phyloP scores from a whole-genome alignment of 1,140 invertebrate genomes.

The roundworm (Caenorhabditis elegans) region DNA sequence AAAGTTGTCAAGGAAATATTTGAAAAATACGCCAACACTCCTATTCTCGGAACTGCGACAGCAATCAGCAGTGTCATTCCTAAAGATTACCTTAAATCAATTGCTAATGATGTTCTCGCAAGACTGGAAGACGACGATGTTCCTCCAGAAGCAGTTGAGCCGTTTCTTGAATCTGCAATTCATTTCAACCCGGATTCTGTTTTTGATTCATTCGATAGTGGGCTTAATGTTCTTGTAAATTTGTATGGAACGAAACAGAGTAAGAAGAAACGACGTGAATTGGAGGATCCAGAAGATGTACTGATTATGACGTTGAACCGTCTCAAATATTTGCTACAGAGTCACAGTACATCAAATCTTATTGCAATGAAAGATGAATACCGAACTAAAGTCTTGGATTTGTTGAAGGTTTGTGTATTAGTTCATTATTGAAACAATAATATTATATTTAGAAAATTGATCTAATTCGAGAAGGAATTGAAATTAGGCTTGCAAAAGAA shows the following conservation, averaged over 20 bases:
- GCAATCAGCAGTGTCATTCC: constrained; percentile 13
- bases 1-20: constrained; percentile 11
- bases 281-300: neutral
- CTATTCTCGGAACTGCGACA: neutral
- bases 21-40: neutral
- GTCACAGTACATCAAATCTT: neutral
- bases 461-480: neutral
- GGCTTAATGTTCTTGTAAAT: neutral
- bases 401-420: neutral
- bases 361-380: neutral
- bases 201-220: neutral
- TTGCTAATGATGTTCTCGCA: neutral
- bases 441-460: neutral
- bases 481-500: neutral
- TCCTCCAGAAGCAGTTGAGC: constrained; percentile 9
- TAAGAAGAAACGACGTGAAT: neutral
- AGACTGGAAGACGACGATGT: neutral
- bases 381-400: neutral
- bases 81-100: neutral
- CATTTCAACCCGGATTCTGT: neutral
- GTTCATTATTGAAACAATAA: neutral
- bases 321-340: neutral
- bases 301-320: neutral
- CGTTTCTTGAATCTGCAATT: neutral
- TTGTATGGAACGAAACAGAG: neutral